phyloP scores from a whole-genome alignment of 2,113 vertebrate genomes.

The Ia io region DNA sequence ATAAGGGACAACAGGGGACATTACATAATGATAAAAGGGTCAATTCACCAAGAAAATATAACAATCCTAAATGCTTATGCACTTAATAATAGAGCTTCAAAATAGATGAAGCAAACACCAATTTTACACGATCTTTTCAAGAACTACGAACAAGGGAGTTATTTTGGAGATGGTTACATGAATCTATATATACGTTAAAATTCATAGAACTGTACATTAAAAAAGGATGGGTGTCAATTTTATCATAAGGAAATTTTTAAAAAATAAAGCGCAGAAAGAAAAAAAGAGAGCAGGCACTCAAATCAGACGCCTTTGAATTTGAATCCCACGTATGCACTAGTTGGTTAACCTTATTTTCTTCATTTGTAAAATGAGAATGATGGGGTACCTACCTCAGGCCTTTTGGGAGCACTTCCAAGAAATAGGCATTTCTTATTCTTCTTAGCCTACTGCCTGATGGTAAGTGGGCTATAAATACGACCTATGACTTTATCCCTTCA shows the following conservation, averaged over 20 bases:
- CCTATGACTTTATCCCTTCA: neutral
- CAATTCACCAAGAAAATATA: neutral
- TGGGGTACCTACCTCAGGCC: neutral
- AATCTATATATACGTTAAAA: neutral
- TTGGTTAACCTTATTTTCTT: neutral
- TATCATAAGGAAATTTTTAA: neutral
- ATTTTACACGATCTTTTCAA: neutral
- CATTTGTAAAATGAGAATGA: neutral
- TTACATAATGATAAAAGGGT: neutral
- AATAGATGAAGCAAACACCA: neutral
- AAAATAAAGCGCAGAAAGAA: neutral
- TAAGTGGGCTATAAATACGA: neutral
- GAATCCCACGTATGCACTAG: neutral
- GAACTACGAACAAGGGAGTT: neutral
- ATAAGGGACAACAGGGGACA: neutral
- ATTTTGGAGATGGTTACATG: neutral
- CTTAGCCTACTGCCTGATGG: neutral
- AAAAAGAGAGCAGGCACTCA: neutral
- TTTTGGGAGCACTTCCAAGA: neutral
- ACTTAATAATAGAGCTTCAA: neutral
- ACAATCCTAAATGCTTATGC: neutral
- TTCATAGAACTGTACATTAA: neutral
- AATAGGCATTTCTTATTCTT: neutral
- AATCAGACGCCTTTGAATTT: neutral
- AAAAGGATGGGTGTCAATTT: neutral